These are phyloP conservation scores for Mionectes macconnelli DNA, from an alignment of 2,113 vertebrate genomes.

Conservation along the genomic window DNA sequence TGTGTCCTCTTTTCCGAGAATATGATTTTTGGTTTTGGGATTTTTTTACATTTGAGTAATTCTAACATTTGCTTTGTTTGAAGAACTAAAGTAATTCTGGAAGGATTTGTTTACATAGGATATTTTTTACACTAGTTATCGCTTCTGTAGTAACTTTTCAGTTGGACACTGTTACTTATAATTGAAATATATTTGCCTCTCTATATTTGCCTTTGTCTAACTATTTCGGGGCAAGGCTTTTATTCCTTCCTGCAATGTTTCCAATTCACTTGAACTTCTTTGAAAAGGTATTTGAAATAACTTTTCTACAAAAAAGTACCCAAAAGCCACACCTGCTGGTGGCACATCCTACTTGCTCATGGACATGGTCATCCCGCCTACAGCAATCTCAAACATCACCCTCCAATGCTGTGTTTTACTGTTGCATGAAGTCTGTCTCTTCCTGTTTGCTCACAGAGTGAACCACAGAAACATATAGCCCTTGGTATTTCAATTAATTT, in stretches of 20 bases:
- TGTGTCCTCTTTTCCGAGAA: background rate
- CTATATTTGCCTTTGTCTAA: background rate
- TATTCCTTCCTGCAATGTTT: background rate
- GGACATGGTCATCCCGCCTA: background rate
- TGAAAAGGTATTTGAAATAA: background rate
- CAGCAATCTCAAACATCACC: background rate
- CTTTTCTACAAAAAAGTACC: background rate
- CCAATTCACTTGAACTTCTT: background rate
- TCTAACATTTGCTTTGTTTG: background rate
- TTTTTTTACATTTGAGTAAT: background rate
- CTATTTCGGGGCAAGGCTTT: background rate
- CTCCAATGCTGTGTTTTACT: background rate
- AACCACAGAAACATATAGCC: background rate
- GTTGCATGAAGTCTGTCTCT: background rate
- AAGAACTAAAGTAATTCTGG: background rate
- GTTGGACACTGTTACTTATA: background rate
- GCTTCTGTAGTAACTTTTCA: background rate
- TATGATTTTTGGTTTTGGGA: background rate
- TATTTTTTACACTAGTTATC: background rate
- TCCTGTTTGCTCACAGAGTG: background rate
- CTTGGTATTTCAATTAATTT: background rate
- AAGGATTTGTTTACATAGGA: background rate
- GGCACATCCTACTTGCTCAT: background rate
- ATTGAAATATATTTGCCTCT: background rate
- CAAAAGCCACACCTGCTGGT: background rate